A percentile compares a stretch with the other conserved stretches of the same genome.
These are phyloP conservation scores for Corvus cornix DNA, from an alignment of 2,113 vertebrate genomes.

Conservation along the genomic window DNA sequence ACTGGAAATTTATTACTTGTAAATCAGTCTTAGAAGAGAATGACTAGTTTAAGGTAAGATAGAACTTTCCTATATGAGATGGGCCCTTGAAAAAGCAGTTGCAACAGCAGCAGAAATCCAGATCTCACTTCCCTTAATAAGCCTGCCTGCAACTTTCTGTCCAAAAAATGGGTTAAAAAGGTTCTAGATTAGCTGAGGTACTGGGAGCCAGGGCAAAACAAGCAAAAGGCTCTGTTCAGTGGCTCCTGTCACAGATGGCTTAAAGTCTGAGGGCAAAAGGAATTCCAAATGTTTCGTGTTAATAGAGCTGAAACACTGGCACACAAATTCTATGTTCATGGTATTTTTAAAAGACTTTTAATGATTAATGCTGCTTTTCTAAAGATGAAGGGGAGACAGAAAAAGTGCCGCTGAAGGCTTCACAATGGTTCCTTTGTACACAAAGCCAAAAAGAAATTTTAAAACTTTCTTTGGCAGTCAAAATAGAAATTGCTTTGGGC, in stretches of 20 bases:
- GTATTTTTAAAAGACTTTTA: neutral
- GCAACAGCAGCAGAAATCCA: neutral
- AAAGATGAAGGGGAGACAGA: neutral
- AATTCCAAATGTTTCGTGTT: neutral
- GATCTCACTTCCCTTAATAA: neutral
- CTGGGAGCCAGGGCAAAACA: neutral
- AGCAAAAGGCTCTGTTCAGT: neutral
- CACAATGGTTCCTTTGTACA: neutral
- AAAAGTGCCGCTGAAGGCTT: neutral
- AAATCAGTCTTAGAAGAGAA: neutral
- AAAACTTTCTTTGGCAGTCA: slow-evolving; percentile 15
- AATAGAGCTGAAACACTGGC: neutral
- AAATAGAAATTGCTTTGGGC: slow-evolving; percentile 3
- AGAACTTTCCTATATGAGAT: neutral
- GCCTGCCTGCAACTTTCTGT: neutral
- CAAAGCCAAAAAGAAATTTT: neutral
- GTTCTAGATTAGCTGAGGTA: neutral
- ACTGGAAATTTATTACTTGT: neutral
- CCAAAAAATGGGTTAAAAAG: neutral
- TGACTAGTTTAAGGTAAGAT: neutral
- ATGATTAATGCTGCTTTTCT: slow-evolving; percentile 16
- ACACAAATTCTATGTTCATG: neutral
- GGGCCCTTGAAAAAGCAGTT: neutral
- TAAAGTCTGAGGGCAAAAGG: neutral
- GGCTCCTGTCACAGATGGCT: neutral